phyloP scores from a whole-genome alignment of 2,113 vertebrate genomes.

The Dicaeum eximium region DNA sequence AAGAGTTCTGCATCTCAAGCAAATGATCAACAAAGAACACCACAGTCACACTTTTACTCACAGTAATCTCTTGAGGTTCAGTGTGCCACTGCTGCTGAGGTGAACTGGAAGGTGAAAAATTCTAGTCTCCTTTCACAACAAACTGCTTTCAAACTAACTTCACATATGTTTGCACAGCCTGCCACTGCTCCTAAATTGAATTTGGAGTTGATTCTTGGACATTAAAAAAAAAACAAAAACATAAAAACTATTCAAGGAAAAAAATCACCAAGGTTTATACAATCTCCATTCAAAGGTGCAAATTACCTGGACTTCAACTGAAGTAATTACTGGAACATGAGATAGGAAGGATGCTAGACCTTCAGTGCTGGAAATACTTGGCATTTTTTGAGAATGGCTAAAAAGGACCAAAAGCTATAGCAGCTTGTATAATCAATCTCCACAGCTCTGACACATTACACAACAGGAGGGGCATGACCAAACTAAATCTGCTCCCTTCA shows the following conservation, averaged over 20 bases:
- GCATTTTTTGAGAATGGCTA: not conserved
- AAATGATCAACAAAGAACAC: not conserved
- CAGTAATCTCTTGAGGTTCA: not conserved
- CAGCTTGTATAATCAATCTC: not conserved
- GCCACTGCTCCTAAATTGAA: not conserved
- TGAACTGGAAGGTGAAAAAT: not conserved
- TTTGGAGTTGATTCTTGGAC: not conserved
- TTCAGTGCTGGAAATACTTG: not conserved
- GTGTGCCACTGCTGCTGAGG: not conserved
- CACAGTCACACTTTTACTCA: not conserved
- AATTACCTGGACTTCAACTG: not conserved
- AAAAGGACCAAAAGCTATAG: not conserved
- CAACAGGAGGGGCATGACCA: not conserved
- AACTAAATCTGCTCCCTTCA: not conserved
- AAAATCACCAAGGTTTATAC: not conserved
- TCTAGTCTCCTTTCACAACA: not conserved
- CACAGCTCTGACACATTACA: not conserved
- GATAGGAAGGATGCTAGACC: not conserved
- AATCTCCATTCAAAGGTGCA: not conserved
- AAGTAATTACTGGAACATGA: not conserved
- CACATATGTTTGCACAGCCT: not conserved
- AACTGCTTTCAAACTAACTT: not conserved
- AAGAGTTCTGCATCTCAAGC: not conserved
- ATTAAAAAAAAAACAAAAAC: rapidly evolving
- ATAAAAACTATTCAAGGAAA: not conserved